Evolutionary conservation across 2,888 invertebrate genomes (phyloP), one percentile per base, ranked within the genome.

Genomic region (Mythimna ferrago): DNA sequence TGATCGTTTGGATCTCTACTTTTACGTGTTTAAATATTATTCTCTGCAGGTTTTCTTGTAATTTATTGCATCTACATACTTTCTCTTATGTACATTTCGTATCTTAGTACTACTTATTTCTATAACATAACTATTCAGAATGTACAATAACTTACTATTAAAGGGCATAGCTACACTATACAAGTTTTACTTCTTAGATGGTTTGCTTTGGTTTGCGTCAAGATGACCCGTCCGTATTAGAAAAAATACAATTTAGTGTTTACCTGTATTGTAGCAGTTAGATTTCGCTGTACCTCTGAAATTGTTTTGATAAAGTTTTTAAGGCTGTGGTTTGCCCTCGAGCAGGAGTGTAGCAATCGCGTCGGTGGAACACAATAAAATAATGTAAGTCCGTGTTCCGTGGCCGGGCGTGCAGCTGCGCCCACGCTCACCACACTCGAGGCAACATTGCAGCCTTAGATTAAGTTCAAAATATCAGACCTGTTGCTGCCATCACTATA

Each of bases 221-320:
- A 60, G 48, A 32, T 64, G 73, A 73, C 80, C 79, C 76, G 76
- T 76, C 76, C 80, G 76, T 62, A 32, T 79, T 64, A 64, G 53
- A 54, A 60, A 69, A 72, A 51, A 19, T 9, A 57, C 54, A 76
- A 76, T 58, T 65, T 79, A 73, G 56, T 44, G 57, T 19, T 10
- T 58, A 38, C n/a, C n/a, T 58, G 11, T 65, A 73, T 56, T 61
- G 57, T 62, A 51, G 71, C 61, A 35, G 32, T 62, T 78, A 54
- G 54, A 32, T 16, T 48, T 76, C 44, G 6, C 2, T 67, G n/a
- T 68, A 77, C 61, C 74, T 78, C 54, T 56, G 71, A 78, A 70
- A 57, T 62, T 75, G 32, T 78, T 71, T 32, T 57, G 57, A 57
- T 51, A 2, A 57, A 78, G 51, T 68, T 44, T 61, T 57, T 71